Evolutionary conservation across 2,113 vertebrate genomes (phyloP).

Genomic region (Gallinago media): DNA sequence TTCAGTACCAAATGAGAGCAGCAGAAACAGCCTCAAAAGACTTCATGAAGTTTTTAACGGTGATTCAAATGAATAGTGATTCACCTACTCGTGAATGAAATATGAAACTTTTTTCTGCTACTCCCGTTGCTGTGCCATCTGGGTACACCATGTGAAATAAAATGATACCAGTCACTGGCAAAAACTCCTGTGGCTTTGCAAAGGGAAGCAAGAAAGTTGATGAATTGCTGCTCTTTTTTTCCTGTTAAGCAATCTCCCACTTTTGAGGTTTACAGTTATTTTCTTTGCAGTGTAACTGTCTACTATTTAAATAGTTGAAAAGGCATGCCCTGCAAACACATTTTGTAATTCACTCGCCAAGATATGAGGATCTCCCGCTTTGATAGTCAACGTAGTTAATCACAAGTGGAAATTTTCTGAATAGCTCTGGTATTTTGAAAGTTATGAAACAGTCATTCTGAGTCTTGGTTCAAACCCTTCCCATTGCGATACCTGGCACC

Average conservation of each 20-base stretch:
- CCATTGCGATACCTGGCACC: accelerated
- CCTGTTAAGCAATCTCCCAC: neutral
- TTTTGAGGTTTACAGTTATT: neutral
- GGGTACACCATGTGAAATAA: neutral
- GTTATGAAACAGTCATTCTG: neutral
- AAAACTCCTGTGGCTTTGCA: neutral
- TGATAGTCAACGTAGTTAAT: neutral
- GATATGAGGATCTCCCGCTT: neutral
- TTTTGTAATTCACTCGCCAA: neutral
- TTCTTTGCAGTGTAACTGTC: neutral
- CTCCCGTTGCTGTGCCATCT: neutral
- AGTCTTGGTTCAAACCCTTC: neutral
- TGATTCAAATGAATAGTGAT: neutral
- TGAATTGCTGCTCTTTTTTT: neutral
- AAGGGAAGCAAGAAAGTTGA: neutral
- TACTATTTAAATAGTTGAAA: neutral
- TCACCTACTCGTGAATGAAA: neutral
- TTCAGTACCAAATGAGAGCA: neutral
- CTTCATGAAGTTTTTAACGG: neutral
- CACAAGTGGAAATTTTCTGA: neutral
- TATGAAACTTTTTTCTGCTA: neutral
- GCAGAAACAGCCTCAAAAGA: neutral
- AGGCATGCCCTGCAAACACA: neutral
- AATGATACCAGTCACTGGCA: neutral
- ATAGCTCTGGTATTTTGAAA: neutral